Evolutionary conservation across 2,797 vertebrate genomes (phyloP).

Genomic region (Okamejei kenojei): DNA sequence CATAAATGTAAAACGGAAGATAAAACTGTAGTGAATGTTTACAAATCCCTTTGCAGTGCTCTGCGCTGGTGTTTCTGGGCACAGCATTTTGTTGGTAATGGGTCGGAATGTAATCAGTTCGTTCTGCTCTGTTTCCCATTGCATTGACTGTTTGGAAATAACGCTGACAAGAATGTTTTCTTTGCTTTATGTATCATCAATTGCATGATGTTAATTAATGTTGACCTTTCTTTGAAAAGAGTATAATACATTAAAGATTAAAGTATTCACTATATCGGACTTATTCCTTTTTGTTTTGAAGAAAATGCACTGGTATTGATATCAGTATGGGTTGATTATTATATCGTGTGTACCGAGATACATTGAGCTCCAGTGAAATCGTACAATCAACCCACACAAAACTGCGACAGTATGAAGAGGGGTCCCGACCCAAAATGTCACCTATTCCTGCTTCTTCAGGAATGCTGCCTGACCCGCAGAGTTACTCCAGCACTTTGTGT

Average conservation of each 20-base stretch:
- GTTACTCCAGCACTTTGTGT: too few species aligned
- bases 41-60: neutral
- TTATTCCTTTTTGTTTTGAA: neutral
- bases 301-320: neutral
- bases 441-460: too few species aligned
- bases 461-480: too few species aligned
- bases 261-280: neutral
- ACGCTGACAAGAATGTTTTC: neutral
- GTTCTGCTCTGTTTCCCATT: neutral
- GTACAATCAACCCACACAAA: too few species aligned
- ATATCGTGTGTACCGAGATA: too few species aligned
- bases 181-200: neutral
- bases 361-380: too few species aligned
- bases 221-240: neutral
- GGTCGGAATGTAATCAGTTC: neutral
- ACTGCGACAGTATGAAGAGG: too few species aligned
- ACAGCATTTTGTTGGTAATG: neutral
- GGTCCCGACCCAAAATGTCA: too few species aligned
- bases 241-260: constrained; percentile 3
- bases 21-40: neutral
- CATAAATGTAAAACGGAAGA: neutral
- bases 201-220: neutral
- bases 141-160: neutral
- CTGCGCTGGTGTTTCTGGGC: neutral
- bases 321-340: too few species aligned